These are phyloP conservation scores for Eleutherodactylus coqui DNA, from an alignment of 2,797 vertebrate species.

Conservation along the genomic window DNA sequence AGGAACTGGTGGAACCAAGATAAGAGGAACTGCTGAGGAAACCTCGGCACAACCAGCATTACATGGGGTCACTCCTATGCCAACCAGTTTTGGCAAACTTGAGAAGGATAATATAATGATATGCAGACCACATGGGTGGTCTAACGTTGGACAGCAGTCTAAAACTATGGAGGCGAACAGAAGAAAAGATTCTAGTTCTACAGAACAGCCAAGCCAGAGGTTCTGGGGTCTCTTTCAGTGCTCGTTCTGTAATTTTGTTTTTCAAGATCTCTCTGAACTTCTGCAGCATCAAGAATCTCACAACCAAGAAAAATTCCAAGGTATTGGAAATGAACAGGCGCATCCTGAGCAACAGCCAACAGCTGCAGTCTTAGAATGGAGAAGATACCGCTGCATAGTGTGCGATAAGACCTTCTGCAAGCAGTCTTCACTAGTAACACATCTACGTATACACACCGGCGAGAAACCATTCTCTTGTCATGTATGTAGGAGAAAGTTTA, in stretches of 20 bases:
- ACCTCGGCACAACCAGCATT: conserved; percentile 24
- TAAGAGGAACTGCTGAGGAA: conserved; percentile 26
- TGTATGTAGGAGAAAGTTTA: conserved; percentile 61
- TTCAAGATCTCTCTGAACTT: conserved; percentile 61
- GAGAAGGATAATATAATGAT: conserved; percentile 45
- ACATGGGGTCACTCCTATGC: conserved; percentile 45
- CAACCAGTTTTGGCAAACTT: conserved; percentile 44
- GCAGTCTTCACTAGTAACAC: conserved; percentile 72
- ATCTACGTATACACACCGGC: conserved; percentile 70
- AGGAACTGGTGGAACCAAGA: conserved; percentile 18
- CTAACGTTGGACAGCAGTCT: conserved; percentile 19
- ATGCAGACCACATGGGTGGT: conserved; percentile 51
- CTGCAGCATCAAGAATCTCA: conserved; percentile 59
- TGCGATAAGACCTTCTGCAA: conserved; percentile 73
- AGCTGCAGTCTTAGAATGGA: conserved; percentile 56
- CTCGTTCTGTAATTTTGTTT: conserved; percentile 61
- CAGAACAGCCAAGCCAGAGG: conserved; percentile 51
- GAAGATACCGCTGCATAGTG: conserved; percentile 70
- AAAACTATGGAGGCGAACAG: conserved; percentile 34
- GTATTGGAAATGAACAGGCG: conserved; percentile 47
- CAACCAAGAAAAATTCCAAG: conserved; percentile 60
- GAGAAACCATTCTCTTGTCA: conserved; percentile 65
- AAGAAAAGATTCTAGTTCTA: conserved; percentile 46
- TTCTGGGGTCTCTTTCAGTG: conserved; percentile 60
- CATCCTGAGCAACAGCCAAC: conserved; percentile 23